Conservation (phyloP, 1,140 invertebrate species). For the Palaemon carinicauda region DNA sequence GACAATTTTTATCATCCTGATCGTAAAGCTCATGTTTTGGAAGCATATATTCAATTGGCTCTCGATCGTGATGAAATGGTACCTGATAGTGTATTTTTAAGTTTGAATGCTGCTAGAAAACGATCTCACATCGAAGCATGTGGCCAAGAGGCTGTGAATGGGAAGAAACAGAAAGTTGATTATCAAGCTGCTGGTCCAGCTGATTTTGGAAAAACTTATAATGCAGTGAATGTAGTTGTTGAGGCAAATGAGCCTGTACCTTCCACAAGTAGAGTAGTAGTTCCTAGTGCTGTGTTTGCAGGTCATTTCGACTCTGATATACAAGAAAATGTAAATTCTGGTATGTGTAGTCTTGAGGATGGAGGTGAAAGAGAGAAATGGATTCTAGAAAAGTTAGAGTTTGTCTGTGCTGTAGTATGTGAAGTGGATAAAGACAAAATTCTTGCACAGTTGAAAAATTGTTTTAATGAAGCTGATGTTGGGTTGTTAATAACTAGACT, state of each 20-base stretch:
- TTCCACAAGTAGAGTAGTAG: not conserved
- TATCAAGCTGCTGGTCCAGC: not conserved
- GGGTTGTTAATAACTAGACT: constrained; percentile 19
- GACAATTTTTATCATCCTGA: constrained; percentile 34
- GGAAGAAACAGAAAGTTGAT: constrained; percentile 19
- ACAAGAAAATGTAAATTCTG: not conserved
- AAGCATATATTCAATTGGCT: constrained; percentile 29
- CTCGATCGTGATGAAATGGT: constrained; percentile 37
- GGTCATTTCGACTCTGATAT: not conserved
- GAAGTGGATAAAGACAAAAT: not conserved
- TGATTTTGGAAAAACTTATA: not conserved
- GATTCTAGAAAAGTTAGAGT: constrained; percentile 30
- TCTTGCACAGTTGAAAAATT: not conserved
- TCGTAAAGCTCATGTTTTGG: constrained; percentile 29
- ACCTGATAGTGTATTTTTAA: constrained; percentile 27
- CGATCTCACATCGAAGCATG: constrained; percentile 3
- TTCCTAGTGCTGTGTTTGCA: not conserved
- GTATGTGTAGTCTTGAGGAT: not conserved
- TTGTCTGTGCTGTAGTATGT: constrained; percentile 25
- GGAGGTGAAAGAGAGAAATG: constrained; percentile 17
- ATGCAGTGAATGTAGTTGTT: not conserved
- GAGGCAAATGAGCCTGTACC: not conserved
- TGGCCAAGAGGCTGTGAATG: not conserved
- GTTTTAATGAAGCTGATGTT: constrained; percentile 33
- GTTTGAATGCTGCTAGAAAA: constrained; percentile 26